A percentile compares a stretch with the other conserved stretches of the same genome.
Conservation (phyloP, 2,888 invertebrate genomes). For the Merodon equestris region DNA sequence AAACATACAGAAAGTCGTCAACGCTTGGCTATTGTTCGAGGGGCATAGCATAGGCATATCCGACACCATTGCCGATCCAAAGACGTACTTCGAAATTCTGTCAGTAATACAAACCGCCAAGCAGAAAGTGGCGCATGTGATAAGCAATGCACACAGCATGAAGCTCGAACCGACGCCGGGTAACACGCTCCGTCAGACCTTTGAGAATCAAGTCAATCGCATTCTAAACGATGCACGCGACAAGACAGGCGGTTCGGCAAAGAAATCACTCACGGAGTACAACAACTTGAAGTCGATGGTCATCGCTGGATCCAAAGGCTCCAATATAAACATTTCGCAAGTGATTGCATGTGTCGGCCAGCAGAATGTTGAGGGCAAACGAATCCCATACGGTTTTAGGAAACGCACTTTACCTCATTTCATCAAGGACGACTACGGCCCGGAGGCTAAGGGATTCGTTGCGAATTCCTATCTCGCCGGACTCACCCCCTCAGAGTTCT, state of each 20-base stretch:
- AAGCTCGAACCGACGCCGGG: slow-evolving; percentile 98
- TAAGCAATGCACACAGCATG: slow-evolving; percentile 96
- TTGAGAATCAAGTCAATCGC: slow-evolving; percentile 98
- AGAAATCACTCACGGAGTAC: slow-evolving; percentile 97
- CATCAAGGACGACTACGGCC: slow-evolving; percentile 99
- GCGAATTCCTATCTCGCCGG: slow-evolving; percentile 99
- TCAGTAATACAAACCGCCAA: slow-evolving; percentile 97
- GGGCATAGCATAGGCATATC: slow-evolving; percentile 97
- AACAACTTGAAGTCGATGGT: slow-evolving; percentile 99
- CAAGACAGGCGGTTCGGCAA: slow-evolving; percentile 98
- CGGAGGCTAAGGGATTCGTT: slow-evolving; percentile 98
- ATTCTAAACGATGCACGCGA: slow-evolving; percentile 99
- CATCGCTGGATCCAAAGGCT: slow-evolving; percentile 98
- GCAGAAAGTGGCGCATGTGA: slow-evolving; percentile 96
- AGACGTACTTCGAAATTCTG: slow-evolving; percentile 97
- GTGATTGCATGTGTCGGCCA: slow-evolving; percentile 99
- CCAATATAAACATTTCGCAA: slow-evolving; percentile 99
- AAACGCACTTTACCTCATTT: slow-evolving; percentile 98
- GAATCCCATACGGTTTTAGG: slow-evolving; percentile 98
- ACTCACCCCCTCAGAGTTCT: slow-evolving; percentile 97
- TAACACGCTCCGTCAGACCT: slow-evolving; percentile 97
- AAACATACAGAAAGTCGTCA: slow-evolving; percentile 98
- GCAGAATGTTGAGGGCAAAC: slow-evolving; percentile 99
- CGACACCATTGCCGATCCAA: slow-evolving; percentile 98
- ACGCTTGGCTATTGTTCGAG: slow-evolving; percentile 96